Evolutionary conservation across 37 sponge, comb jelly and placozoan species (phyloP).

Genomic region (Aplysina aerophoba): DNA sequence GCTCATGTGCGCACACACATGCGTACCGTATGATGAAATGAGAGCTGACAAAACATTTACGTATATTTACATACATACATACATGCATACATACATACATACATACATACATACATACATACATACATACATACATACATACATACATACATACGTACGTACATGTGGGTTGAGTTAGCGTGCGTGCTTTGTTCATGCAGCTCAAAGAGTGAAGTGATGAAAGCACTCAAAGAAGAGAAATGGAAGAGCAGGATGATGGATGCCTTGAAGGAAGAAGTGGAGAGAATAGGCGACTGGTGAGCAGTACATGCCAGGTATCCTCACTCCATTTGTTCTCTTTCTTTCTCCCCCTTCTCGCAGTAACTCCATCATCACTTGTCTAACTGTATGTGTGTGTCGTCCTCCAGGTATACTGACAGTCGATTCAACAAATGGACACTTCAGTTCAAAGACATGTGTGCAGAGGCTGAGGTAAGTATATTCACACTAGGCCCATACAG

Average conservation of each 20-base stretch:
- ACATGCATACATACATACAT: too few relatives aligned
- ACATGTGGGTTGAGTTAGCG: constrained; percentile 17
- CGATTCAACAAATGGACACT: constrained; percentile 18
- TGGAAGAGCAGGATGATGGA: background rate
- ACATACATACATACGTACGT: background rate
- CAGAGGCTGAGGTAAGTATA: constrained; percentile 4
- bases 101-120: too few relatives aligned
- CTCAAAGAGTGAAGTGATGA: background rate
- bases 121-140: background rate
- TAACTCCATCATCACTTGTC: too few relatives aligned
- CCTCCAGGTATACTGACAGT: background rate
- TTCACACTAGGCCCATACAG: background rate
- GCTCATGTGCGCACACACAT: too few relatives aligned
- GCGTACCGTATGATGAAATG: too few relatives aligned
- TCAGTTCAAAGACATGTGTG: constrained; percentile 4
- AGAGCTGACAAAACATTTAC: too few relatives aligned
- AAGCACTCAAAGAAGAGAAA: background rate
- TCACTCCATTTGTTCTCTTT: background rate
- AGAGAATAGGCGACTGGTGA: constrained; percentile 12
- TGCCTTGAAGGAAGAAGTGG: background rate
- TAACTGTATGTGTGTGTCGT: too few relatives aligned
- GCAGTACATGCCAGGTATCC: background rate
- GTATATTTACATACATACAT: too few relatives aligned
- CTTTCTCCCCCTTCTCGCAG: background rate
- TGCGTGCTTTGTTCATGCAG: constrained; percentile 35